Percentiles rank a stretch among this genome's conserved stretches.
phyloP scores from a whole-genome alignment of 2,113 vertebrate genomes.

The Pelobates fuscus region DNA sequence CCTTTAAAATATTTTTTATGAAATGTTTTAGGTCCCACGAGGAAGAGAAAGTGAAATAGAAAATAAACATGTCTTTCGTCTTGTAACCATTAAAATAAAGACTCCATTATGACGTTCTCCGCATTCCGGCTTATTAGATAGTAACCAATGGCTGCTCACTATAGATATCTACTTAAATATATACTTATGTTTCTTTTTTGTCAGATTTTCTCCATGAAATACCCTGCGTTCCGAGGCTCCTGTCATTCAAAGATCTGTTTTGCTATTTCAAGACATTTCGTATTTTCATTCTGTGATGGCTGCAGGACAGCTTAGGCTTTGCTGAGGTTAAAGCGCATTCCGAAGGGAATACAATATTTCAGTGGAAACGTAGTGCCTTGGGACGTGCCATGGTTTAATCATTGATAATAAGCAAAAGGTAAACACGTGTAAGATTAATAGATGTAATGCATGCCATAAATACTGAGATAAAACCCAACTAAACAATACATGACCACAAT shows the following conservation, averaged over 20 bases:
- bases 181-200: neutral
- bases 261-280: slow-evolving; percentile 29
- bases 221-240: slow-evolving; percentile 10
- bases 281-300: slow-evolving; percentile 36
- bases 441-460: slow-evolving; percentile 35
- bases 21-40: neutral
- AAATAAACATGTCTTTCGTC: slow-evolving; percentile 11
- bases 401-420: slow-evolving; percentile 31
- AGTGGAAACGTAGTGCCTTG: slow-evolving; percentile 18
- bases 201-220: slow-evolving; percentile 22
- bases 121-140: neutral
- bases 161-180: slow-evolving; percentile 13
- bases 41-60: neutral
- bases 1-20: neutral
- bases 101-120: slow-evolving; percentile 12
- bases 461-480: slow-evolving; percentile 16
- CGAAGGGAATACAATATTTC: slow-evolving; percentile 33
- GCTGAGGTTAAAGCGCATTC: slow-evolving; percentile 15
- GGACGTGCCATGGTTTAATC: slow-evolving; percentile 28
- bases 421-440: slow-evolving; percentile 37
- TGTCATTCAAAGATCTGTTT: slow-evolving; percentile 37
- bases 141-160: neutral
- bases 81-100: slow-evolving; percentile 12
- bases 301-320: slow-evolving; percentile 33
- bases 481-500: slow-evolving; percentile 15